These are phyloP conservation scores for Lamellibrachia satsuma DNA, from an alignment of 2,888 invertebrate species.

Conservation along the genomic window DNA sequence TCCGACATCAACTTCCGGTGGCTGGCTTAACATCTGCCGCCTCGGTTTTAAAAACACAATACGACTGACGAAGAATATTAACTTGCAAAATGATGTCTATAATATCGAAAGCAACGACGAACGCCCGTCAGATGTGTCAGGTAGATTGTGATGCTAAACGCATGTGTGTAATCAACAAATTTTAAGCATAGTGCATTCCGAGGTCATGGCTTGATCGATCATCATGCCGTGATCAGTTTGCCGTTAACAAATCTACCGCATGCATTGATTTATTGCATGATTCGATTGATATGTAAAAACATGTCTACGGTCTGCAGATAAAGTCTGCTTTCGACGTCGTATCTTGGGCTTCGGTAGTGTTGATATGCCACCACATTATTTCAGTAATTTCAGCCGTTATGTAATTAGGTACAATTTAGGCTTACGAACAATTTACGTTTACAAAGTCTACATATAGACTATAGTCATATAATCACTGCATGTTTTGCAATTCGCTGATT, in stretches of 20 bases:
- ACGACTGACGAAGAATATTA: neutral
- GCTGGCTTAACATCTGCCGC: neutral
- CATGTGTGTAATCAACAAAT: neutral
- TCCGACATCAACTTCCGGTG: constrained; percentile 1
- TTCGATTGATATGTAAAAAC: neutral
- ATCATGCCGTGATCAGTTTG: neutral
- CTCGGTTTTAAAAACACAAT: neutral
- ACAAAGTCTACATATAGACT: no score
- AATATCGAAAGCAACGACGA: neutral
- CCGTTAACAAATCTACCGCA: neutral
- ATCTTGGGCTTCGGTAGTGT: no score
- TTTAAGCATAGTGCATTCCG: neutral
- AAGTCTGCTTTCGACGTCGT: neutral
- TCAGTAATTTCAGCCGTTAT: no score
- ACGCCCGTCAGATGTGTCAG: neutral
- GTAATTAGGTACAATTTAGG: no score
- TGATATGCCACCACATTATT: no score
- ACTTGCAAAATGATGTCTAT: constrained; percentile 10
- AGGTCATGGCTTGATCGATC: no score
- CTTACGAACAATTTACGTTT: no score
- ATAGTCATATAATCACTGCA: no score
- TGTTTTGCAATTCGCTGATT: no score
- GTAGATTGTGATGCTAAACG: neutral
- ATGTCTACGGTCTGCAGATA: neutral
- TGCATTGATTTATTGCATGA: neutral